Evolutionary conservation across 2,888 invertebrate genomes (phyloP).

Genomic region (Drosophila ezoana): DNA sequence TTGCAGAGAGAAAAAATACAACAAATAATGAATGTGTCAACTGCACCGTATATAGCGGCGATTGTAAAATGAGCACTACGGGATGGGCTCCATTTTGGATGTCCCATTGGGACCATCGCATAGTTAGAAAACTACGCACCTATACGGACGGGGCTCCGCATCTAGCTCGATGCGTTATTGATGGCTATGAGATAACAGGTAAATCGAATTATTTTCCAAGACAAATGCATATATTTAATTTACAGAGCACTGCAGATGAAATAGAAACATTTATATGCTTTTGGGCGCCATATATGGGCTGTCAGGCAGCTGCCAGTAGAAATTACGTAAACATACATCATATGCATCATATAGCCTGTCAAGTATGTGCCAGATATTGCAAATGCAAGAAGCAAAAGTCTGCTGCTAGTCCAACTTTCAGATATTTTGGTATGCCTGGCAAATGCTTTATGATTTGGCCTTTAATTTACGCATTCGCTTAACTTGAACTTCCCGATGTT

Average conservation of each 20-base stretch:
- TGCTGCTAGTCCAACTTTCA: too few species aligned
- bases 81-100: constrained; percentile 18
- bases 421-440: too few species aligned
- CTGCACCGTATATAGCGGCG: background rate
- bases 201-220: background rate
- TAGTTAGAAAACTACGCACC: background rate
- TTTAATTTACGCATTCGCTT: background rate
- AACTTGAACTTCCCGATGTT: too few species aligned
- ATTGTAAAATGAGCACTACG: background rate
- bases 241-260: constrained; percentile 1
- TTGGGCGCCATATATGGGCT: constrained; percentile 37
- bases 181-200: constrained; percentile 27
- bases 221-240: too few species aligned
- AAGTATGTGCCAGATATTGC: constrained; percentile 31
- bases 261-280: constrained; percentile 42
- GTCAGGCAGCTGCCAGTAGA: constrained; percentile 13
- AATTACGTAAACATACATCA: constrained; percentile 11
- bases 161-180: constrained; percentile 3
- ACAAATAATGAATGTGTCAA: constrained; percentile 31
- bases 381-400: background rate
- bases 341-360: constrained; percentile 20
- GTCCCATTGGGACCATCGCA: background rate
- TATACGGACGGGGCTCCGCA: background rate
- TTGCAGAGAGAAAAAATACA: background rate
- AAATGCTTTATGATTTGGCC: background rate